phyloP scores from a whole-genome alignment of 2,113 vertebrate genomes.

The Chlamydotis undulata region DNA sequence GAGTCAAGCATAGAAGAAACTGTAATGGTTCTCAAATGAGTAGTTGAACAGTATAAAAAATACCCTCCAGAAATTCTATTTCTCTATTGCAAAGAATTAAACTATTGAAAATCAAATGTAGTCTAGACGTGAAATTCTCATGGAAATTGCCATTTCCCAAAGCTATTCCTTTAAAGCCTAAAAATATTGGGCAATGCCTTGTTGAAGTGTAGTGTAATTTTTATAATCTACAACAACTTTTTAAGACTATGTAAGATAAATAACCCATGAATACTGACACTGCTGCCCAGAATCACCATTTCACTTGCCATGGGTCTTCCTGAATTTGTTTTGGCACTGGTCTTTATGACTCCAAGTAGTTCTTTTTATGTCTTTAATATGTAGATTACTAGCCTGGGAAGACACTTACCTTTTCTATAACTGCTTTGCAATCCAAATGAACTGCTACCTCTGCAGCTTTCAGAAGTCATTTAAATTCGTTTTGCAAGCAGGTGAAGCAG shows the following conservation, averaged over 20 bases:
- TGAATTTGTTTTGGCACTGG: not conserved
- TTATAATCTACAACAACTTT: not conserved
- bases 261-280: not conserved
- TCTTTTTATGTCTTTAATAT: constrained; percentile 47
- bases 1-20: not conserved
- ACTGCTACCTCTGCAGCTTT: constrained; percentile 4
- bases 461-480: constrained; percentile 9
- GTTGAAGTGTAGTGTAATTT: not conserved
- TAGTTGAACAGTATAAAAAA: not conserved
- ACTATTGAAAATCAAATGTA: not conserved
- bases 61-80: constrained; percentile 29
- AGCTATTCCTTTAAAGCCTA: not conserved
- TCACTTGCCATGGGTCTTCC: not conserved
- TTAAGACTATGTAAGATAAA: constrained; percentile 6
- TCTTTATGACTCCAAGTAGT: not conserved
- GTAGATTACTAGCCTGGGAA: constrained; percentile 45
- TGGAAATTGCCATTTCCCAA: constrained; percentile 1
- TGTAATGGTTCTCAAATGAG: constrained; percentile 10
- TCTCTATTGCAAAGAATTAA: constrained; percentile 12
- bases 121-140: not conserved
- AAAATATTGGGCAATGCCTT: not conserved
- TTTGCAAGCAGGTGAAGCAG: constrained; percentile 35
- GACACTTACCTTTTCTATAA: not conserved
- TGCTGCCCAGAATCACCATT: not conserved
- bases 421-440: constrained; percentile 58